Conservation (phyloP, 2,113 vertebrate species). For the Paedocypris sp. region DNA sequence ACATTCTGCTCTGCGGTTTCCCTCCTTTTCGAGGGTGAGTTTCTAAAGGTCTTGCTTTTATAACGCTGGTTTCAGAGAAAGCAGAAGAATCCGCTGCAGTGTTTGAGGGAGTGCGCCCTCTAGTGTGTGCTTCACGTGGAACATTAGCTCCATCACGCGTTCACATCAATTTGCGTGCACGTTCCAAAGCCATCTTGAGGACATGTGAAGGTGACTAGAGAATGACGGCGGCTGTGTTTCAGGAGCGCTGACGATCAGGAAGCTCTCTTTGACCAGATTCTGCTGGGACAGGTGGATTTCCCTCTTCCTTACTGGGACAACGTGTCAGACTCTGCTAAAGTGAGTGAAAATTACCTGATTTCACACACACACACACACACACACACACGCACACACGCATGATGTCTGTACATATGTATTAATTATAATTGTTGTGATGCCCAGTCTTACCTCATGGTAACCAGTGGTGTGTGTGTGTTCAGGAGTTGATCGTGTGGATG, state of each 20-base stretch:
- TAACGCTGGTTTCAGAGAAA: no score
- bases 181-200: no score
- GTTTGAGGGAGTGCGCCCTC: no score
- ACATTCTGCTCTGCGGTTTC: slow-evolving; percentile 93
- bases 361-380: not conserved
- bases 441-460: not conserved
- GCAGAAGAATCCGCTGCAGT: no score
- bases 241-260: slow-evolving; percentile 87
- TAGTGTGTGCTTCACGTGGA: no score
- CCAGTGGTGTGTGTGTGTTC: not conserved
- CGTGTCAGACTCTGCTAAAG: slow-evolving; percentile 88
- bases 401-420: not conserved
- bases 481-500: slow-evolving; percentile 91
- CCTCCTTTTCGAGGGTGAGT: slow-evolving; percentile 92
- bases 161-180: no score
- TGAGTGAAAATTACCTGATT: slow-evolving; percentile 36
- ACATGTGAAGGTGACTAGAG: no score
- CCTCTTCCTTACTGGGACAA: slow-evolving; percentile 90
- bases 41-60: not conserved
- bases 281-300: slow-evolving; percentile 85
- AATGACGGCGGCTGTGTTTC: no score
- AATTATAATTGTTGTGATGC: not conserved
- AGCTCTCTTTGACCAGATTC: slow-evolving; percentile 86
- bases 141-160: no score
- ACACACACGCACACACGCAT: no score